Evolutionary conservation across 2,888 invertebrate genomes (phyloP), one percentile per base, ranked within the genome.

Genomic region (Pterostichus niger): DNA sequence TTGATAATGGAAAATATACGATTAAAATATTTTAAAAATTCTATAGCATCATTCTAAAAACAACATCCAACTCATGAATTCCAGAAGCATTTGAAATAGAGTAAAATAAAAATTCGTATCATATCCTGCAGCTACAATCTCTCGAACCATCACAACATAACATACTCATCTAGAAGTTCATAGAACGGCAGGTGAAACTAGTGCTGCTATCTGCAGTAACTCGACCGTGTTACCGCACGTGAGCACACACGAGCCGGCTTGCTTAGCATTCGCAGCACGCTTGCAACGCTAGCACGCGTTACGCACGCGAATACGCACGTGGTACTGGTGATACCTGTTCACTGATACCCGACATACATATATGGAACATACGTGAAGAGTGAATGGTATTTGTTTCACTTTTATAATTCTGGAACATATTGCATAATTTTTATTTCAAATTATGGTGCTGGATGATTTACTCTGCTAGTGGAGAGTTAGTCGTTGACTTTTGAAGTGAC

Each of bases 231-330:
- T 64, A 49, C n/a, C 35, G 40, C 68, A 71, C 68, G 44, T 71
- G 68, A 71, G n/a, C 68, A 71, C 68, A 71, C 68, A 71, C 68
- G 68, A 71, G 68, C 46, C 68, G 17, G 17, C 44, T 56, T 56
- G 17, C 4, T 56, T 56, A 56, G 56, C 17, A 56, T 56, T 13
- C 56, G 15, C 24, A 56, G 44, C 68, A 68, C 68, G 17, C 68
- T 7, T 2, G 17, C 31, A 33, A 40, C 40, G 40, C 40, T 40
- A 52, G 54, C 75, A 75, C 75, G 33, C 75, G 49, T n/a, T 24
- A 10, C 24, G 61, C 79, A 79, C 78, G 78, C 78, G 59, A 35
- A 78, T 40, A 46, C 49, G 49, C 64, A 68, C 68, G 35, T 52
- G 49, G 44, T 40, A 64, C 59, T 59, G 5, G 31, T 24, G 35